Evolutionary conservation across 1,140 invertebrate genomes (phyloP).

Genomic region (Drosophila orena): DNA sequence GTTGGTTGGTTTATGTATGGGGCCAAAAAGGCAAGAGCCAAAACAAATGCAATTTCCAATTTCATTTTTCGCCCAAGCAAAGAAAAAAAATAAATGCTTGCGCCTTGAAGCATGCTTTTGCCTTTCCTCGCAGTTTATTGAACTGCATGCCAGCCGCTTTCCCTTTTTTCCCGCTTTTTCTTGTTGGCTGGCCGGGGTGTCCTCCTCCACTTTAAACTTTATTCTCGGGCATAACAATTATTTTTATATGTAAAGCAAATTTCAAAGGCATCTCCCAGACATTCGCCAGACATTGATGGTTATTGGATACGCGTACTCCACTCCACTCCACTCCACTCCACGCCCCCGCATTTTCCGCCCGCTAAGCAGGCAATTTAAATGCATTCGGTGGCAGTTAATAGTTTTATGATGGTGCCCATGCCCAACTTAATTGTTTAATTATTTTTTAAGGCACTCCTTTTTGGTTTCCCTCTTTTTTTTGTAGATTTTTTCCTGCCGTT

Average conservation of each 20-base stretch:
- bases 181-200: not conserved
- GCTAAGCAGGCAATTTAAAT: slow-evolving; percentile 77
- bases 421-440: slow-evolving; percentile 79
- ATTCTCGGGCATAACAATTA: slow-evolving; percentile 53
- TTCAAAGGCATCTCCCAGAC: slow-evolving; percentile 51
- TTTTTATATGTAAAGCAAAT: slow-evolving; percentile 53
- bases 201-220: slow-evolving; percentile 35
- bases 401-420: slow-evolving; percentile 64
- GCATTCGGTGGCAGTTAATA: slow-evolving; percentile 72
- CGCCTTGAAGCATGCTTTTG: slow-evolving; percentile 65
- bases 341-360: slow-evolving; percentile 17
- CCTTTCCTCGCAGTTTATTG: slow-evolving; percentile 66
- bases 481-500: not conserved
- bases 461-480: not conserved
- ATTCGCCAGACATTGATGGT: slow-evolving; percentile 47
- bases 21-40: slow-evolving; percentile 25
- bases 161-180: slow-evolving; percentile 5
- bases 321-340: slow-evolving; percentile 31
- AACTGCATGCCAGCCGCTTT: slow-evolving; percentile 49
- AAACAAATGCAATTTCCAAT: slow-evolving; percentile 68
- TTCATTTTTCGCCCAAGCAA: slow-evolving; percentile 28
- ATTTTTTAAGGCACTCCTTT: slow-evolving; percentile 53
- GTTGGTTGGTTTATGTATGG: slow-evolving; percentile 27
- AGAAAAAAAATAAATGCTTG: not conserved
- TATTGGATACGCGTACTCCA: slow-evolving; percentile 38